phyloP scores from a whole-genome alignment of 1,140 invertebrate genomes.

The Pantala flavescens region DNA sequence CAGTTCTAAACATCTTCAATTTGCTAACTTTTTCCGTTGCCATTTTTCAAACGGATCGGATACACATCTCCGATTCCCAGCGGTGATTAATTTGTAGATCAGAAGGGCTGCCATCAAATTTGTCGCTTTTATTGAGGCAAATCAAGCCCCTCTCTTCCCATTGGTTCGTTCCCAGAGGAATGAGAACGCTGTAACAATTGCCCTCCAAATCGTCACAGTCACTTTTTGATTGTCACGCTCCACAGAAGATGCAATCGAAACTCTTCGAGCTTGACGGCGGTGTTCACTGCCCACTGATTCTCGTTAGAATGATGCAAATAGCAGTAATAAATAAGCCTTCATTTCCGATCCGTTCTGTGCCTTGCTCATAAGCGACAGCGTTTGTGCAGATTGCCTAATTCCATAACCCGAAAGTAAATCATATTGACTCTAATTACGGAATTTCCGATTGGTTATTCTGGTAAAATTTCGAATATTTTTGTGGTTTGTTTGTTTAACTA shows the following conservation, averaged over 20 bases:
- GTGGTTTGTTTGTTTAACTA: too few relatives aligned
- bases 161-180: background rate
- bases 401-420: too few relatives aligned
- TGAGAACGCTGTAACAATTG: background rate
- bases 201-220: background rate
- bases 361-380: too few relatives aligned
- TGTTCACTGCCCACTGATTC: too few relatives aligned
- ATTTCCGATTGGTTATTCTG: too few relatives aligned
- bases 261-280: background rate
- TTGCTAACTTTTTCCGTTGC: background rate
- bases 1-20: background rate
- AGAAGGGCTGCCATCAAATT: background rate
- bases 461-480: too few relatives aligned
- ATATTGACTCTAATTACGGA: too few relatives aligned
- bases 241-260: background rate
- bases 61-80: background rate
- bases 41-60: background rate
- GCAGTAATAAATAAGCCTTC: too few relatives aligned
- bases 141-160: background rate
- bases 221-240: too few relatives aligned
- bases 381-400: too few relatives aligned
- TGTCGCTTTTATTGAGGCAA: background rate
- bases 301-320: too few relatives aligned
- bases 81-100: background rate
- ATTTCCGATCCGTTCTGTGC: too few relatives aligned